Evolutionary conservation across 2,113 vertebrate genomes (phyloP), one percentile per base, ranked within the genome.

Genomic region (Ameiurus melas): DNA sequence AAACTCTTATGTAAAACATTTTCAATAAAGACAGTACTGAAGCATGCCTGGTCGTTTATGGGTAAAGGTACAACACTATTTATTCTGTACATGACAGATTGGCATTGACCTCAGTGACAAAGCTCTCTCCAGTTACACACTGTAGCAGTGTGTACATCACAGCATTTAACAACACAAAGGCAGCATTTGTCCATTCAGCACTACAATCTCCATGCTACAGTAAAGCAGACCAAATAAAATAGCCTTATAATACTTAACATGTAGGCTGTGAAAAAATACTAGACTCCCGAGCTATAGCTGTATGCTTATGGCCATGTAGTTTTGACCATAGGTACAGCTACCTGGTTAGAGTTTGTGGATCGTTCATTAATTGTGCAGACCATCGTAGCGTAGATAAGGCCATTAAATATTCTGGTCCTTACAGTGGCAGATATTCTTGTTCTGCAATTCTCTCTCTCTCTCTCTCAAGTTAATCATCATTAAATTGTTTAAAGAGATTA

Each of bases 1-100:
- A 73, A 85, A 75, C 22, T 43, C 33, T 30, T 30, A 39, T 73
- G 47, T 87, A 81, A 85, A 90, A 75, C 66, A 85, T 85, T 55
- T 33, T 55, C 19, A 60, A 83, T 70, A 79, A 79, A 43, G 84
- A 78, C 27, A 68, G 47, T 73, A 86, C 66, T 75, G 43, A 82
- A 85, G 64, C 64, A 71, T 5, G 30, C 47, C 36, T 80, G 58
- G 68, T 16, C 2, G 62, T 53, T 53, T 39, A 66, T 68, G 13
- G 62, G 51, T 78, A 84, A 70, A 66, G 1, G 10, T 82, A 80
- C 4, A 84, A 68, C 22, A 66, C 27, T 70, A n/a, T 80, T 83
- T 68, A 47, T 80, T 83, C 17, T 83, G 53, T 80, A 47, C 43
- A 84, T 62, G 33, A 77, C 86, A 83, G 27, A 83, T 33, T 83